phyloP scores from a whole-genome alignment of 2,888 invertebrate genomes.

The Cephus pygmeus region DNA sequence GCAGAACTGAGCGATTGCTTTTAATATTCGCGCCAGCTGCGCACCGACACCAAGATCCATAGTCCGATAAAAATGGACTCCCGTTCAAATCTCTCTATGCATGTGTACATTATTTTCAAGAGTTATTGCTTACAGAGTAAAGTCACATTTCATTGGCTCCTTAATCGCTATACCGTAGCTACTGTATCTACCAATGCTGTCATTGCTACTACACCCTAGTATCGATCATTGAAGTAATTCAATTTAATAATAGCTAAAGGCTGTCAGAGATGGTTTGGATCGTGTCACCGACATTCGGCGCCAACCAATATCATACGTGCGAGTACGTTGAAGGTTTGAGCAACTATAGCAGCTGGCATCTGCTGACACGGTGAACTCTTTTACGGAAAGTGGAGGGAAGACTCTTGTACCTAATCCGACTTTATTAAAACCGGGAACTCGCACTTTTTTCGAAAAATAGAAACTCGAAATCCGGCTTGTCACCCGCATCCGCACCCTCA shows the following conservation, averaged over 20 bases:
- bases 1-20: conserved; percentile 58
- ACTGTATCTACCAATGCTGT: not conserved
- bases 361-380: conserved; percentile 60
- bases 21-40: conserved; percentile 60
- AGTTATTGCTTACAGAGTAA: conserved; percentile 17
- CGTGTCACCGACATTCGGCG: conserved; percentile 62
- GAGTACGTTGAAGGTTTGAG: conserved; percentile 44
- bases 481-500: not conserved
- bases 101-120: conserved; percentile 29
- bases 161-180: not conserved
- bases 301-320: conserved; percentile 57
- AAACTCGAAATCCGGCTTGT: not conserved
- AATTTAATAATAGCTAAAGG: conserved; percentile 51
- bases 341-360: conserved; percentile 53
- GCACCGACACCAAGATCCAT: conserved; percentile 40
- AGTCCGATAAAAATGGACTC: conserved; percentile 50
- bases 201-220: not conserved
- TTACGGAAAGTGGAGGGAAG: conserved; percentile 27
- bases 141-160: not conserved
- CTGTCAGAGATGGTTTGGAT: conserved; percentile 59
- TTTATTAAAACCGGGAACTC: conserved; percentile 41
- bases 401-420: conserved; percentile 41
- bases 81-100: conserved; percentile 26
- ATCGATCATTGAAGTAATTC: not conserved
- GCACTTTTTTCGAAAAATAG: conserved; percentile 13